phyloP scores from a whole-genome alignment of 1,140 invertebrate species.

The Conus ventricosus region DNA sequence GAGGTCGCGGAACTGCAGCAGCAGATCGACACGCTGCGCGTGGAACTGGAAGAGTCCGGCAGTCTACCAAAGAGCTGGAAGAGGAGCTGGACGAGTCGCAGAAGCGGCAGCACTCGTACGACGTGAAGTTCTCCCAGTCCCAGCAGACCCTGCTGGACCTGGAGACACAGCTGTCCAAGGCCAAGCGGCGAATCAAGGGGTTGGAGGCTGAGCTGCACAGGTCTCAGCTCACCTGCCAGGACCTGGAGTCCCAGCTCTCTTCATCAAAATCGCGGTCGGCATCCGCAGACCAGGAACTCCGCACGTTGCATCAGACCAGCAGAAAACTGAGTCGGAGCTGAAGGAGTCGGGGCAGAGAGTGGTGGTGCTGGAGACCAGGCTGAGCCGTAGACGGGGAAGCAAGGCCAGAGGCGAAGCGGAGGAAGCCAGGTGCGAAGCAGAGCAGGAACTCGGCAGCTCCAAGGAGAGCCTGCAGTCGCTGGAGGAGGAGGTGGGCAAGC shows the following conservation, averaged over 20 bases:
- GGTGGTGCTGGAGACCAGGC: not conserved
- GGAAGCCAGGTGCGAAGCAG: not conserved
- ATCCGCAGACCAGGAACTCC: not conserved
- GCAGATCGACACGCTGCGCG: not conserved
- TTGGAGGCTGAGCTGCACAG: not conserved
- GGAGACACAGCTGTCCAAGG: not conserved
- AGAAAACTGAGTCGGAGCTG: not conserved
- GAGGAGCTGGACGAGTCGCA: conserved; percentile 12
- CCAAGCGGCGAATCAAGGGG: not conserved
- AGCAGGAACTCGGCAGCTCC: not conserved
- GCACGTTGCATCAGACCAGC: not conserved
- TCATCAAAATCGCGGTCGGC: not conserved
- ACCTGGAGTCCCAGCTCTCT: not conserved
- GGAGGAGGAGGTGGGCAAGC: not conserved
- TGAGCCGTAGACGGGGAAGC: not conserved
- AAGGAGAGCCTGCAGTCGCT: not conserved
- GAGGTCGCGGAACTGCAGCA: conserved; percentile 20
- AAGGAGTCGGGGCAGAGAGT: not conserved
- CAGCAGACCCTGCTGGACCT: conserved; percentile 15
- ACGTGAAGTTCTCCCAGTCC: not conserved
- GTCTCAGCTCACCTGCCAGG: not conserved
- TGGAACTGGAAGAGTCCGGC: not conserved
- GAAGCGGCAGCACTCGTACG: conserved; percentile 15
- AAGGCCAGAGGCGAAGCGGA: not conserved
- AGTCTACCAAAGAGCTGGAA: not conserved